Percentiles rank a stretch among this genome's conserved stretches.
Evolutionary conservation across 2,113 vertebrate species (phyloP).

Genomic region (Apus apus): DNA sequence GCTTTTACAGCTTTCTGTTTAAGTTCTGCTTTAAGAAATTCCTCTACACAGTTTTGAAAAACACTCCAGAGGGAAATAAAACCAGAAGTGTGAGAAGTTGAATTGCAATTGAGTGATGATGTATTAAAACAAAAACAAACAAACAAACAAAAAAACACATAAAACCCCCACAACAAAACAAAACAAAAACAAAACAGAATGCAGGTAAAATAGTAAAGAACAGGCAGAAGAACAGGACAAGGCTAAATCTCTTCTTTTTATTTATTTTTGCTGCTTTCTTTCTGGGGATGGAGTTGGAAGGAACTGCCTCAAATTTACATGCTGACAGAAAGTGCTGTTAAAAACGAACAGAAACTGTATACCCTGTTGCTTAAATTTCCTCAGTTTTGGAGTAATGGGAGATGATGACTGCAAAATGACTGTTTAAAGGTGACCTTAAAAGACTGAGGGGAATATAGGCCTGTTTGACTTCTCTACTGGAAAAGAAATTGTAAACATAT

Average conservation of each 20-base stretch:
- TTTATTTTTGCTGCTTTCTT: background rate
- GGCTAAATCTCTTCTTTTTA: background rate
- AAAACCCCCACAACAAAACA: too few relatives aligned
- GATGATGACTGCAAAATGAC: background rate
- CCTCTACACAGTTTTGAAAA: background rate
- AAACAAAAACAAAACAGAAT: background rate
- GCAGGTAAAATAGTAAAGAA: background rate
- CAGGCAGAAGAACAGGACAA: background rate
- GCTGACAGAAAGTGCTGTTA: background rate
- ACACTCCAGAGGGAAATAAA: background rate
- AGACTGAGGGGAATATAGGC: background rate
- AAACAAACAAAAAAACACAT: too few relatives aligned
- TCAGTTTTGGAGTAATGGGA: background rate
- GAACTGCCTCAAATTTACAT: background rate
- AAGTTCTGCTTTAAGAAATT: background rate
- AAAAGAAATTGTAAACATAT: background rate
- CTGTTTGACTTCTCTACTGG: background rate
- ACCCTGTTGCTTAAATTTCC: background rate
- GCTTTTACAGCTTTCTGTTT: background rate
- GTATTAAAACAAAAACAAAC: background rate
- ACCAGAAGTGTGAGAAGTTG: background rate
- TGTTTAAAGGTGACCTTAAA: background rate
- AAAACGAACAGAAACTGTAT: background rate
- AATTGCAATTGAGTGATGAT: background rate
- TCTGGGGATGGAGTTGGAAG: background rate